Evolutionary conservation across 2,888 invertebrate genomes (phyloP).

Genomic region (Dorcus hopei): DNA sequence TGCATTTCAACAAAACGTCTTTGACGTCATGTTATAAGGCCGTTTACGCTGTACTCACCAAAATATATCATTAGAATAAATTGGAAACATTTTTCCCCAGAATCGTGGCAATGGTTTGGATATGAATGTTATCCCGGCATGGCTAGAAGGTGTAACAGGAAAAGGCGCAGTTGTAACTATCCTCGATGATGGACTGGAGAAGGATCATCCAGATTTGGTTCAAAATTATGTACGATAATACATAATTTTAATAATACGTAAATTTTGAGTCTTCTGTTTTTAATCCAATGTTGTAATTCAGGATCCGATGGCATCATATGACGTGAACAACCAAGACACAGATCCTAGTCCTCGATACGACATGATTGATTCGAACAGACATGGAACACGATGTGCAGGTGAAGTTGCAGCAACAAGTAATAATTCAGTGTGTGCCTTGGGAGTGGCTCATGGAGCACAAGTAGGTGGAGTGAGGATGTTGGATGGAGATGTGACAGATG

Average conservation of each 20-base stretch:
- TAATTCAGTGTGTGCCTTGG: conserved; percentile 93
- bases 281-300: conserved; percentile 45
- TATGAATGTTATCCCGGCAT: conserved; percentile 96
- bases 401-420: conserved; percentile 97
- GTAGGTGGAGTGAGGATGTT: conserved; percentile 94
- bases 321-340: conserved; percentile 93
- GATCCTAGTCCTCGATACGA: conserved; percentile 98
- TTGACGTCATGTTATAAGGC: too few relatives aligned
- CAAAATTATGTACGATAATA: conserved; percentile 83
- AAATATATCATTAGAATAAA: not conserved
- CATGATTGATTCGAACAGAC: conserved; percentile 92
- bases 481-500: conserved; percentile 98
- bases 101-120: conserved; percentile 89
- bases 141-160: conserved; percentile 92
- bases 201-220: conserved; percentile 89
- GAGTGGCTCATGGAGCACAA: conserved; percentile 91
- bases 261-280: too few relatives aligned
- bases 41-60: not conserved
- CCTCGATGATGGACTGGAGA: conserved; percentile 93
- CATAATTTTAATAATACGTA: too few relatives aligned
- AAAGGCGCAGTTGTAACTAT: conserved; percentile 95
- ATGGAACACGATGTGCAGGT: conserved; percentile 93
- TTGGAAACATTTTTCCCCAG: conserved; percentile 49
- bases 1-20: too few relatives aligned
- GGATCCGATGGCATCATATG: conserved; percentile 94